phyloP scores from a whole-genome alignment of 2,888 invertebrate species.

The Gasteruption jaculator region DNA sequence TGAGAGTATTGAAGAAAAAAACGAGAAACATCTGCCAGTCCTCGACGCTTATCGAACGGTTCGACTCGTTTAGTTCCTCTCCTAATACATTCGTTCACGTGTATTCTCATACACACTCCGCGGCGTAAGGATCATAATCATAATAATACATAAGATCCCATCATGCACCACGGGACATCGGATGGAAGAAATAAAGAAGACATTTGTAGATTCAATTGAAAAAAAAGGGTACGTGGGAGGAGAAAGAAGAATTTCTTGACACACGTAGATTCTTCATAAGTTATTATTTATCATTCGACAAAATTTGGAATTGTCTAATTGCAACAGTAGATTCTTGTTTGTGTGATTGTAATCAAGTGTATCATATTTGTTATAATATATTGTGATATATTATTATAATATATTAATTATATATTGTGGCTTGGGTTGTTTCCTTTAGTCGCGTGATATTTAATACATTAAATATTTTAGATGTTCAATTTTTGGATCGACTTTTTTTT shows the following conservation, averaged over 20 bases:
- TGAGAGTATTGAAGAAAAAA: conserved; percentile 33
- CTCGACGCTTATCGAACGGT: conserved; percentile 47
- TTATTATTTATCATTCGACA: conserved; percentile 41
- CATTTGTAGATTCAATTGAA: too few relatives aligned
- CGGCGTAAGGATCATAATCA: conserved; percentile 28
- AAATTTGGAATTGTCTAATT: conserved; percentile 39
- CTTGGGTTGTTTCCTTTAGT: too few relatives aligned
- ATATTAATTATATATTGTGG: too few relatives aligned
- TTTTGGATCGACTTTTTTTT: too few relatives aligned
- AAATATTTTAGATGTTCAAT: too few relatives aligned
- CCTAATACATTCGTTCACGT: conserved; percentile 30
- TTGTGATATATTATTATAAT: conserved; percentile 11
- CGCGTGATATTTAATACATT: too few relatives aligned
- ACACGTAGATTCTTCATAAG: too few relatives aligned
- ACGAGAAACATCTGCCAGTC: conserved; percentile 48
- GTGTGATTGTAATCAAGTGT: too few relatives aligned
- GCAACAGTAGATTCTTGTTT: conserved; percentile 34
- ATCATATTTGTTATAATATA: too few relatives aligned
- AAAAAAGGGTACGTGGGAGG: conserved; percentile 27
- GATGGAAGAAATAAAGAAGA: conserved; percentile 31
- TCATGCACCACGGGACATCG: conserved; percentile 31
- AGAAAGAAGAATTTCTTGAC: conserved; percentile 18
- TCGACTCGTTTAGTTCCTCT: conserved; percentile 34
- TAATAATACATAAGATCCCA: conserved; percentile 32
- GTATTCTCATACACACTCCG: conserved; percentile 25